These are phyloP conservation scores for Pristiophorus japonicus DNA, from an alignment of 2,113 vertebrate genomes.

Conservation along the genomic window DNA sequence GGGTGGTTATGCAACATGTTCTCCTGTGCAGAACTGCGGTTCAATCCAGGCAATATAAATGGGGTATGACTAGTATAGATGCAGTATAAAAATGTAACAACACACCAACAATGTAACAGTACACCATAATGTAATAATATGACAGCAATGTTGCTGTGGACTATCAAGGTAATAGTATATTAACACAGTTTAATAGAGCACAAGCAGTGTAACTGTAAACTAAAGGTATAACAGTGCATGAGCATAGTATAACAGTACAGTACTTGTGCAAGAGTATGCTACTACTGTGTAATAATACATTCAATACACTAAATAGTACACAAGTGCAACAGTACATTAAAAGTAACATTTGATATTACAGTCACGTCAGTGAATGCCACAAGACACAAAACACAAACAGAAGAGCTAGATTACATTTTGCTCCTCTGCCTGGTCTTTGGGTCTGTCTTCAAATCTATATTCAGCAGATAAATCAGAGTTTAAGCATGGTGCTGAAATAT, in stretches of 20 bases:
- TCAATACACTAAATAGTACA: background rate
- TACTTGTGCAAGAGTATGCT: background rate
- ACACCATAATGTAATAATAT: background rate
- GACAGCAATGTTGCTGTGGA: no score
- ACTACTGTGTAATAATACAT: background rate
- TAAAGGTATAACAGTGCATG: no score
- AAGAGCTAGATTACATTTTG: background rate
- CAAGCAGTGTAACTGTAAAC: background rate
- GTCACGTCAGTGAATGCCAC: background rate
- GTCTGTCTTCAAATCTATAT: background rate
- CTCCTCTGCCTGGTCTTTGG: background rate
- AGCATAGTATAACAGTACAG: no score
- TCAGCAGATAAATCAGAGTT: background rate
- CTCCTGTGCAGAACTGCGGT: no score
- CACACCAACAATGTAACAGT: background rate
- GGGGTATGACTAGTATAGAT: background rate
- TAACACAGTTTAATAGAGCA: no score
- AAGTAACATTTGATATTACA: background rate
- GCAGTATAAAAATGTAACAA: background rate
- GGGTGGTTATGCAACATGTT: background rate
- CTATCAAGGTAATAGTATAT: background rate
- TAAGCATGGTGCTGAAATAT: background rate
- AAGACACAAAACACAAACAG: background rate
- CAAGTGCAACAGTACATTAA: background rate
- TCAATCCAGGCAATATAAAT: no score